These are phyloP conservation scores for Hetaerina titia DNA, from an alignment of 2,888 invertebrate genomes.

Conservation along the genomic window DNA sequence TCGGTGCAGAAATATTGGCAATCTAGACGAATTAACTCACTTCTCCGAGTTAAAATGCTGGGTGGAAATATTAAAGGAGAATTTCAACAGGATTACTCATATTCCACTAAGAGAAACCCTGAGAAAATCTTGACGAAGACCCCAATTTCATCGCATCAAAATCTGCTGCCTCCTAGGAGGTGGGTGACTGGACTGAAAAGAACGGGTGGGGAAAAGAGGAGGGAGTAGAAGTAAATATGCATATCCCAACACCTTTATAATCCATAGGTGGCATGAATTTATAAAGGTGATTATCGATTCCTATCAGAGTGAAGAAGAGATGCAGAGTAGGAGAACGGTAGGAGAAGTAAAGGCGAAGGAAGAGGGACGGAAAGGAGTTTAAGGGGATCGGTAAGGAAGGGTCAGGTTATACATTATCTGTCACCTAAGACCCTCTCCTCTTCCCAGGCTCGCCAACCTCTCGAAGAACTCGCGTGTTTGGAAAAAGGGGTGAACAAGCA, in stretches of 20 bases:
- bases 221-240: not conserved
- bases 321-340: not conserved
- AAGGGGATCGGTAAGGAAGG: not conserved
- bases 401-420: conserved; percentile 52
- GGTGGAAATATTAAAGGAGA: not conserved
- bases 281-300: conserved; percentile 41
- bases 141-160: not conserved
- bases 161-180: not conserved
- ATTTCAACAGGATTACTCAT: not conserved
- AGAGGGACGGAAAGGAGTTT: not conserved
- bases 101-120: not conserved
- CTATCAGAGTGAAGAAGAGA: not conserved
- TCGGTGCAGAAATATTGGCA: too few relatives aligned
- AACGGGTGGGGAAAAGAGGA: not conserved
- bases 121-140: not conserved
- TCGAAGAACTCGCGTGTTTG: not conserved
- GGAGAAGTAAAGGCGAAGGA: not conserved
- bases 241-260: conserved; percentile 11
- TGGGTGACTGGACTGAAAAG: not conserved
- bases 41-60: not conserved
- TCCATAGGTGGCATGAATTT: conserved; percentile 40
- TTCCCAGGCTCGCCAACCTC: not conserved
- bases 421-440: conserved; percentile 2
- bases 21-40: too few relatives aligned
- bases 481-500: not conserved